phyloP scores from a whole-genome alignment of 2,113 vertebrate genomes.

The Alces alces region DNA sequence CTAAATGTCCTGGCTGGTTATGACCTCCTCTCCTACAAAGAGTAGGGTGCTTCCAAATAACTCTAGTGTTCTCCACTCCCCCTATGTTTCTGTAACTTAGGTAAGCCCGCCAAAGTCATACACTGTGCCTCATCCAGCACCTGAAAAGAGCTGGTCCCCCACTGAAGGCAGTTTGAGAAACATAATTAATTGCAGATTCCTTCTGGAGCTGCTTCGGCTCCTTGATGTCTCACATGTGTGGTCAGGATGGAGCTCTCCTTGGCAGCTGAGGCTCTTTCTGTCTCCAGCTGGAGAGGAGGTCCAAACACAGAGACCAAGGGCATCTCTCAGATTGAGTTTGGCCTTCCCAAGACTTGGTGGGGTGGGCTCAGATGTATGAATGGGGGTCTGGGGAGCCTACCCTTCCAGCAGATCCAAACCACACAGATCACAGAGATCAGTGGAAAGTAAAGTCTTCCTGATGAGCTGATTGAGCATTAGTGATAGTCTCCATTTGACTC shows the following conservation, averaged over 20 bases:
- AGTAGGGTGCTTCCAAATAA: constrained; percentile 32
- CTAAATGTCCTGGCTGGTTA: constrained; percentile 49
- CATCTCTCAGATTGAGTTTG: constrained; percentile 5
- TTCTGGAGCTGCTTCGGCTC: constrained; percentile 46
- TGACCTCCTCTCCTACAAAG: constrained; percentile 46
- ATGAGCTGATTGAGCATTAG: not conserved
- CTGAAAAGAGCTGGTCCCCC: not conserved
- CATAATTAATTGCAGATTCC: constrained; percentile 55
- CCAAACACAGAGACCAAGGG: constrained; percentile 15
- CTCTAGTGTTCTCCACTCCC: constrained; percentile 2
- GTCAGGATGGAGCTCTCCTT: constrained; percentile 31
- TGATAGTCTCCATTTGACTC: constrained; percentile 41
- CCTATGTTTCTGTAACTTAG: not conserved
- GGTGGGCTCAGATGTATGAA: constrained; percentile 17
- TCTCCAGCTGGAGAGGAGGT: constrained; percentile 20
- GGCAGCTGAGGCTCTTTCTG: not conserved
- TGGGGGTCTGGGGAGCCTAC: constrained; percentile 46
- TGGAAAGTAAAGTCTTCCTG: constrained; percentile 38
- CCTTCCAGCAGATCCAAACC: constrained; percentile 48
- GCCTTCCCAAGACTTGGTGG: constrained; percentile 37
- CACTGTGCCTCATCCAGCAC: not conserved
- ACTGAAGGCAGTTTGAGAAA: constrained; percentile 11
- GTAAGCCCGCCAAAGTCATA: constrained; percentile 18
- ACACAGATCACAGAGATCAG: constrained; percentile 32
- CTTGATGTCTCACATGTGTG: constrained; percentile 41